Evolutionary conservation across 2,113 vertebrate genomes (phyloP).

Genomic region (Pangasianodon gigas): DNA sequence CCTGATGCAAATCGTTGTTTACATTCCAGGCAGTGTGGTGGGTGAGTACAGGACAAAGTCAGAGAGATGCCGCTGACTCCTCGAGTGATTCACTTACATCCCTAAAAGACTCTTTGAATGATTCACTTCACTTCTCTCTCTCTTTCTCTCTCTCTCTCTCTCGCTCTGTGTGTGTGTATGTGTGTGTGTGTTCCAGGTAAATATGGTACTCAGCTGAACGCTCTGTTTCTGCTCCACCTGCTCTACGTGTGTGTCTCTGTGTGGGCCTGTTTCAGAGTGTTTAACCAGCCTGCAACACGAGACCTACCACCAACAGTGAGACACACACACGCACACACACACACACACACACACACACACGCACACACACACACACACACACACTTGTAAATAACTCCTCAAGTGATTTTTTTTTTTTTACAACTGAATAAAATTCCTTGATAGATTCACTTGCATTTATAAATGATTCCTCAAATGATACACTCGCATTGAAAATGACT

Average conservation of each 20-base stretch:
- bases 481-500: neutral
- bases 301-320: conserved; percentile 76
- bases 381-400: neutral
- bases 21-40: conserved; percentile 90
- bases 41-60: conserved; percentile 77
- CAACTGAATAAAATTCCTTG: neutral
- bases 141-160: no score
- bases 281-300: conserved; percentile 73
- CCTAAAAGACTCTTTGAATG: neutral
- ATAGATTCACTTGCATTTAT: neutral
- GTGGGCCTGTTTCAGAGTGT: conserved; percentile 88
- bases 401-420: neutral
- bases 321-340: conserved; percentile 6
- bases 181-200: conserved; percentile 77
- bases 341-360: conserved; percentile 27
- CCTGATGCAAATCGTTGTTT: conserved; percentile 86
- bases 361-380: neutral
- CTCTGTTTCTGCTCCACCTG: conserved; percentile 80
- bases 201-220: conserved; percentile 79
- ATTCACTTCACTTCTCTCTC: neutral
- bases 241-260: conserved; percentile 82
- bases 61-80: neutral
- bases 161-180: neutral
- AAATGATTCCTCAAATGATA: neutral
- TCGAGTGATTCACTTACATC: neutral